These are phyloP conservation scores for Drosophila ironensis DNA, from an alignment of 1,140 invertebrate genomes.

Conservation along the genomic window DNA sequence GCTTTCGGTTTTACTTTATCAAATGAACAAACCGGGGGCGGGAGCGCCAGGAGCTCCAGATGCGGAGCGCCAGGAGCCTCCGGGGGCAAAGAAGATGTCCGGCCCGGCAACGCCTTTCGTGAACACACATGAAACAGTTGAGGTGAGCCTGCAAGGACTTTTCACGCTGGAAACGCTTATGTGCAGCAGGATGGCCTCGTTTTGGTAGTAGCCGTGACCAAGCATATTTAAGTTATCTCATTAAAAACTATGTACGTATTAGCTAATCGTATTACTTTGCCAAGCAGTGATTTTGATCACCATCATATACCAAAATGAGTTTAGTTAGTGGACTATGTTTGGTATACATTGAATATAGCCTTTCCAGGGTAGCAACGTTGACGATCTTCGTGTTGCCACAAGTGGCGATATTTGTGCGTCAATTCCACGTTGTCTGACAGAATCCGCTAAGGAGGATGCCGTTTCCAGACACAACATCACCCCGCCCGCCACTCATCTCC, in stretches of 20 bases:
- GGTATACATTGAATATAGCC: too few relatives aligned
- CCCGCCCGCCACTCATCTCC: neutral
- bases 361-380: too few relatives aligned
- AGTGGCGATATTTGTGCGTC: too few relatives aligned
- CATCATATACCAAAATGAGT: too few relatives aligned
- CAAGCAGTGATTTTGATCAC: too few relatives aligned
- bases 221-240: too few relatives aligned
- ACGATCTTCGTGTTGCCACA: too few relatives aligned
- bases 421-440: conserved; percentile 15
- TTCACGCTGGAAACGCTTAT: neutral
- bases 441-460: neutral
- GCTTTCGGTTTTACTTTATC: conserved; percentile 30
- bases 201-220: too few relatives aligned
- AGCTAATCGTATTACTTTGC: too few relatives aligned
- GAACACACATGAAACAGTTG: conserved; percentile 2
- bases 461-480: conserved; percentile 7
- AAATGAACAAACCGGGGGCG: conserved; percentile 21
- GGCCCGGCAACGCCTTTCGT: neutral
- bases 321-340: too few relatives aligned
- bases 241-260: too few relatives aligned
- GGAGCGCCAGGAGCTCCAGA: conserved; percentile 1
- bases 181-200: neutral
- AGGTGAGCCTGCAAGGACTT: neutral
- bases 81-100: neutral
- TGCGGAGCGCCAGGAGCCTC: neutral